phyloP scores from a whole-genome alignment of 2,797 vertebrate genomes.

The Pseudotriccus pelzelni region DNA sequence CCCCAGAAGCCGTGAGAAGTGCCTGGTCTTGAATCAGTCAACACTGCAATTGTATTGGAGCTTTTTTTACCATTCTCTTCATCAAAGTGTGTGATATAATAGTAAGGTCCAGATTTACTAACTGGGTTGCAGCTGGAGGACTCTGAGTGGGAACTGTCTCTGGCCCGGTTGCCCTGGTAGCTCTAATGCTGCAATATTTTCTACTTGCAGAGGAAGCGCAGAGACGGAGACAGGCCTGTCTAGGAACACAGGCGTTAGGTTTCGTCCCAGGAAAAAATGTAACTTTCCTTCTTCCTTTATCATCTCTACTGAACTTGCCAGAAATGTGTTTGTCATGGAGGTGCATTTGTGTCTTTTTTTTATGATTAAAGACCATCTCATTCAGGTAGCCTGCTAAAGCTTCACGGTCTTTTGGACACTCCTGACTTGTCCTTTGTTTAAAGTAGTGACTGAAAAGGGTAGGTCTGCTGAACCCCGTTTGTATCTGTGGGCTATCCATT shows the following conservation, averaged over 20 bases:
- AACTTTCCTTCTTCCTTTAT: background rate
- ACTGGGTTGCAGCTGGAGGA: background rate
- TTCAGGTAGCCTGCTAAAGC: background rate
- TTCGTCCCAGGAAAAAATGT: background rate
- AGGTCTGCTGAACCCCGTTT: background rate
- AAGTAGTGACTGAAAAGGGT: background rate
- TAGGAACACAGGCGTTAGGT: background rate
- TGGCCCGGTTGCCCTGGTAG: background rate
- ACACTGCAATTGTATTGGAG: background rate
- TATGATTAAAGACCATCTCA: accelerated
- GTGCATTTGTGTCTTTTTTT: background rate
- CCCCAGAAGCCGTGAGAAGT: background rate
- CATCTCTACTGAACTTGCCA: background rate
- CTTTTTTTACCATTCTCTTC: background rate
- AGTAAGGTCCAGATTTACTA: background rate
- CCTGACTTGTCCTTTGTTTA: background rate
- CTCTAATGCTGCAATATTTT: background rate
- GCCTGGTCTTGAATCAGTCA: background rate
- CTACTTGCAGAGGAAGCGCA: background rate
- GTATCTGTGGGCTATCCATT: background rate
- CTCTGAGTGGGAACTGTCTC: background rate
- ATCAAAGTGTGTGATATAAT: accelerated
- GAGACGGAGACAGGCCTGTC: background rate
- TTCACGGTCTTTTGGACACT: background rate
- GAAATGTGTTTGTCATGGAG: background rate